Percentiles rank a stretch among this genome's conserved stretches.
These are phyloP conservation scores for Brachionus calyciflorus DNA, from an alignment of 1,140 invertebrate genomes.

Conservation along the genomic window DNA sequence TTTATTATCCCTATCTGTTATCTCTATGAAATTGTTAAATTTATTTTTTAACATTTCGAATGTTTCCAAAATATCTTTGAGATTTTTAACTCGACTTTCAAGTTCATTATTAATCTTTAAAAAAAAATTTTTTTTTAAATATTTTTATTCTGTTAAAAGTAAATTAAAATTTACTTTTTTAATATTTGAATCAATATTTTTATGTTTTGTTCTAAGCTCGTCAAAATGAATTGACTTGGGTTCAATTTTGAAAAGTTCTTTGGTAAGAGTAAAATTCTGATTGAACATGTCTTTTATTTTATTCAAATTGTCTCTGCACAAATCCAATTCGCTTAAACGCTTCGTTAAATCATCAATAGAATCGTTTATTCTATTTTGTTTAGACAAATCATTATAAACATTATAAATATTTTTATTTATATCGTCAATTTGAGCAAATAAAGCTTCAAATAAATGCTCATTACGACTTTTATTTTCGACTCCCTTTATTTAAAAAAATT, in stretches of 20 bases:
- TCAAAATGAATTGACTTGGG: background rate
- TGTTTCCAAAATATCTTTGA: background rate
- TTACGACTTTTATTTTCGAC: no score
- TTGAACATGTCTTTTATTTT: background rate
- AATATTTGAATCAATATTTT: conserved; percentile 15
- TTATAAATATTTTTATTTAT: background rate
- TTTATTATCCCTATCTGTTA: background rate
- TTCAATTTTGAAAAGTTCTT: background rate
- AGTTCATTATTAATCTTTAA: conserved; percentile 6
- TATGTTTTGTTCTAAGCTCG: background rate
- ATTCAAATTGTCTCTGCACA: background rate
- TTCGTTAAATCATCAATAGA: background rate
- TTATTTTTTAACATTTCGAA: background rate
- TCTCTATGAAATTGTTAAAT: background rate
- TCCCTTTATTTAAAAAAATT: no score
- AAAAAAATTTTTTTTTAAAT: background rate
- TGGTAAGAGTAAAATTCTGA: background rate
- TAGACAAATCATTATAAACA: background rate
- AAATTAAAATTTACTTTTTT: background rate
- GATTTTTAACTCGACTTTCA: background rate
- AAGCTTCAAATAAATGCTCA: no score
- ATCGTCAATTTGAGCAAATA: conserved; percentile 1
- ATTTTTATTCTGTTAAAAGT: background rate
- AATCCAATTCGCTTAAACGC: background rate
- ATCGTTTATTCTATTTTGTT: background rate